These are phyloP conservation scores for Xanthostigma xanthostigma DNA, from an alignment of 2,888 invertebrate genomes.

Conservation along the genomic window DNA sequence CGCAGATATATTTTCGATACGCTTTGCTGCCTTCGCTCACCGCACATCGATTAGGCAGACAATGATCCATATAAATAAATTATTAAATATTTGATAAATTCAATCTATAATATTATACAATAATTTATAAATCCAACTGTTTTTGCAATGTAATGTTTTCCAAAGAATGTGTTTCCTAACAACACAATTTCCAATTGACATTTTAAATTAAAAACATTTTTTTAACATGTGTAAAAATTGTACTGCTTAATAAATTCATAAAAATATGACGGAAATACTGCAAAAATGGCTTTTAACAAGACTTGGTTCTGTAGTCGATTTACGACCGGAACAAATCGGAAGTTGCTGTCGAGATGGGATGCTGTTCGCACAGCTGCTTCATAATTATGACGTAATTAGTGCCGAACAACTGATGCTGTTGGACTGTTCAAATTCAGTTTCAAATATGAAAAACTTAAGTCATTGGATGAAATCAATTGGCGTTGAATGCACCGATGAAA, in stretches of 20 bases:
- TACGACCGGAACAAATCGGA: constrained; percentile 38
- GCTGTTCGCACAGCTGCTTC: constrained; percentile 37
- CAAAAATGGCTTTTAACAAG: constrained; percentile 42
- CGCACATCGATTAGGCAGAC: too few species aligned
- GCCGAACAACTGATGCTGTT: constrained; percentile 34
- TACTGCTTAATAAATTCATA: not conserved
- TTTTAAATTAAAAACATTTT: not conserved
- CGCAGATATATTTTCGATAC: too few species aligned
- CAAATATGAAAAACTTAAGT: constrained; percentile 35
- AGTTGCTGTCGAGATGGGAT: constrained; percentile 40
- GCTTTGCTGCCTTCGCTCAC: too few species aligned
- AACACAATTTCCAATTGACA: too few species aligned
- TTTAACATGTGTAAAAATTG: constrained; percentile 2
- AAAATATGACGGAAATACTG: constrained; percentile 40
- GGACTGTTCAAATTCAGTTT: constrained; percentile 29
- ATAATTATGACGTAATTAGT: constrained; percentile 41
- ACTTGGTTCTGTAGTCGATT: constrained; percentile 36
- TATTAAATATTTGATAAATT: too few species aligned
- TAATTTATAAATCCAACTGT: too few species aligned
- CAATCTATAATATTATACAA: too few species aligned
- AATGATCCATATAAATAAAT: too few species aligned
- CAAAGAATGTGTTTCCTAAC: too few species aligned
- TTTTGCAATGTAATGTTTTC: too few species aligned
- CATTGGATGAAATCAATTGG: constrained; percentile 38
- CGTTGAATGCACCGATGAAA: constrained; percentile 29